These are phyloP conservation scores for Lymantria dispar DNA, from an alignment of 2,888 invertebrate genomes.

Conservation along the genomic window DNA sequence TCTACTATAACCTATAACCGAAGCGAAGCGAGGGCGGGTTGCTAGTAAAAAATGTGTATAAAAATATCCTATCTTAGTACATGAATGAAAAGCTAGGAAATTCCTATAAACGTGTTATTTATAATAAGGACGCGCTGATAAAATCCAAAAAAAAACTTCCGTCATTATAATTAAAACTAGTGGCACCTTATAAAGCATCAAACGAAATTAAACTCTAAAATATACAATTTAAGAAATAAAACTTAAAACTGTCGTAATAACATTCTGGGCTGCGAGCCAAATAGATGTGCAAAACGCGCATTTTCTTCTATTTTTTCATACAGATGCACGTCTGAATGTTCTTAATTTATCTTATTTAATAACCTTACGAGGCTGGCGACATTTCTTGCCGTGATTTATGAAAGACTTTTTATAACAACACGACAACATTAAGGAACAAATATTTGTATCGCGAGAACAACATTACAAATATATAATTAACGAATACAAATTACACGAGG, in stretches of 20 bases:
- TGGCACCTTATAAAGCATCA: not conserved
- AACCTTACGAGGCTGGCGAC: conserved; percentile 8
- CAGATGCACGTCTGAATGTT: conserved; percentile 51
- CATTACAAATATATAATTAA: no score
- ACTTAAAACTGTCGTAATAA: conserved; percentile 4
- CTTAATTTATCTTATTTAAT: conserved; percentile 25
- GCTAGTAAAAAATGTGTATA: no score
- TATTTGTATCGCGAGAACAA: not conserved
- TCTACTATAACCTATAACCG: no score
- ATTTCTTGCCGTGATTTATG: no score
- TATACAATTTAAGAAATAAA: conserved; percentile 6
- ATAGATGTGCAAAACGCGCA: conserved; percentile 52
- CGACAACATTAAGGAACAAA: no score
- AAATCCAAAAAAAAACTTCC: not conserved
- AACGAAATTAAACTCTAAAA: conserved; percentile 16
- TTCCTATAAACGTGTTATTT: no score
- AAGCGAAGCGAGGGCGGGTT: no score
- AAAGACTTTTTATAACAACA: no score
- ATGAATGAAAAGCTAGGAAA: no score
- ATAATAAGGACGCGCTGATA: no score
- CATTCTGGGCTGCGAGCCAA: conserved; percentile 52
- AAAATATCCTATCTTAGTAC: no score
- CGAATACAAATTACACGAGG: no score
- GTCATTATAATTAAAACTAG: not conserved
- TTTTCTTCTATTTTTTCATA: conserved; percentile 59